Evolutionary conservation across 2,113 vertebrate genomes (phyloP).

Genomic region (Nymphicus hollandicus): DNA sequence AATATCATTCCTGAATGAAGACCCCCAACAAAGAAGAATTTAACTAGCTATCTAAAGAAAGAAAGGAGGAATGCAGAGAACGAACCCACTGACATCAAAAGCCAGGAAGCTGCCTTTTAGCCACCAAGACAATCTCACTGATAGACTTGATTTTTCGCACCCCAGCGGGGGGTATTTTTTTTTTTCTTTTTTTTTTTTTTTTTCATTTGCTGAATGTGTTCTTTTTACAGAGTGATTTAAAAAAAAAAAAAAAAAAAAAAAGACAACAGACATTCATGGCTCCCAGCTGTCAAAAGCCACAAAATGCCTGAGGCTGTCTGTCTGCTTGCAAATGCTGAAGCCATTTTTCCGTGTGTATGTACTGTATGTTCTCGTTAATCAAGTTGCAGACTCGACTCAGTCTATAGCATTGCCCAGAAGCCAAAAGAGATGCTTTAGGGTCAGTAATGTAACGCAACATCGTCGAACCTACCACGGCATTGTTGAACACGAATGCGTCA

Average conservation of each 20-base stretch:
- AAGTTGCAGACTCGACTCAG: neutral
- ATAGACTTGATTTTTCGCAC: slow-evolving; percentile 65
- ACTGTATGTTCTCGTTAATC: slow-evolving; percentile 43
- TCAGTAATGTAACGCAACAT: neutral
- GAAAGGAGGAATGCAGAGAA: slow-evolving; percentile 13
- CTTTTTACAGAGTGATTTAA: neutral
- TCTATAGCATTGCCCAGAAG: neutral
- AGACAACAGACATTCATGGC: slow-evolving; percentile 44
- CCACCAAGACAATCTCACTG: slow-evolving; percentile 31
- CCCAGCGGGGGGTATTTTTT: slow-evolving; percentile 43
- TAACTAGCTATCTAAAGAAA: neutral
- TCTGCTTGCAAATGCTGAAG: slow-evolving; percentile 38
- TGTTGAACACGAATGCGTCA: neutral
- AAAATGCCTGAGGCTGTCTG: slow-evolving; percentile 59
- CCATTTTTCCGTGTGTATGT: neutral
- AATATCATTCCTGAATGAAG: neutral
- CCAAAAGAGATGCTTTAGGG: neutral
- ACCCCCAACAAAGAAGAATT: neutral
- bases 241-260: neutral
- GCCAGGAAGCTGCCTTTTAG: slow-evolving; percentile 63
- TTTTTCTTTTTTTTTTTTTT: neutral
- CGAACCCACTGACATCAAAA: slow-evolving; percentile 20
- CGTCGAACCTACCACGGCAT: neutral
- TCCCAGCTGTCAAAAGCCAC: slow-evolving; percentile 61
- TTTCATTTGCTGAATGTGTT: slow-evolving; percentile 50